phyloP scores from a whole-genome alignment of 35 echinoderm and acorn worm genomes.

The Eucidaris tribuloides region DNA sequence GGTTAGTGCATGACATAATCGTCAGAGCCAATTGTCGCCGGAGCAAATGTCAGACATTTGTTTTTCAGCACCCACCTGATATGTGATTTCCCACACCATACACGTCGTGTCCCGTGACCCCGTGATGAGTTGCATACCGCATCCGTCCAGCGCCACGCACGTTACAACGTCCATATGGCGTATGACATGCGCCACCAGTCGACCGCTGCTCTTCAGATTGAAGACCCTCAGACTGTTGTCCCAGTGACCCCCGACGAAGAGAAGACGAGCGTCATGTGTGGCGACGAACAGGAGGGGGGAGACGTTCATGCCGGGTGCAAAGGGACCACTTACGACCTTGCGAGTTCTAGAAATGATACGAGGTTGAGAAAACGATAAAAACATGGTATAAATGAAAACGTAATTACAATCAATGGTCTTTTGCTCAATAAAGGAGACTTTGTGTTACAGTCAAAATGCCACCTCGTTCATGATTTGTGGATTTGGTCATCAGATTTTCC shows the following conservation, averaged over 20 bases:
- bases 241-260: slow-evolving; percentile 92
- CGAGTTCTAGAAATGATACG: no score
- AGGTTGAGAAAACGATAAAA: no score
- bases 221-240: slow-evolving; percentile 85
- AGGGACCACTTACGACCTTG: slow-evolving; percentile 83
- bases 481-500: no score
- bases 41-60: no score
- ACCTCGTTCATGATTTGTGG: no score
- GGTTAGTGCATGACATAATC: no score
- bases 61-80: slow-evolving; percentile 85
- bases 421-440: no score
- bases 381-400: no score
- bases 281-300: slow-evolving; percentile 77
- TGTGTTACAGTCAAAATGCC: no score
- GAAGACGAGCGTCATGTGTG: slow-evolving; percentile 86
- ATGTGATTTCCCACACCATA: slow-evolving; percentile 98
- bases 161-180: slow-evolving; percentile 92
- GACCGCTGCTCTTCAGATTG: slow-evolving; percentile 76
- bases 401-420: no score
- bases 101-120: slow-evolving; percentile 98
- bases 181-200: slow-evolving; percentile 66
- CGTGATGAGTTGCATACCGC: slow-evolving; percentile 96
- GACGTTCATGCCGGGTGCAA: slow-evolving; percentile 84
- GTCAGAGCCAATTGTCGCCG: no score
- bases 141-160: slow-evolving; percentile 89